phyloP scores from a whole-genome alignment of 2,888 invertebrate species.

The Caenorhabditis sinica region DNA sequence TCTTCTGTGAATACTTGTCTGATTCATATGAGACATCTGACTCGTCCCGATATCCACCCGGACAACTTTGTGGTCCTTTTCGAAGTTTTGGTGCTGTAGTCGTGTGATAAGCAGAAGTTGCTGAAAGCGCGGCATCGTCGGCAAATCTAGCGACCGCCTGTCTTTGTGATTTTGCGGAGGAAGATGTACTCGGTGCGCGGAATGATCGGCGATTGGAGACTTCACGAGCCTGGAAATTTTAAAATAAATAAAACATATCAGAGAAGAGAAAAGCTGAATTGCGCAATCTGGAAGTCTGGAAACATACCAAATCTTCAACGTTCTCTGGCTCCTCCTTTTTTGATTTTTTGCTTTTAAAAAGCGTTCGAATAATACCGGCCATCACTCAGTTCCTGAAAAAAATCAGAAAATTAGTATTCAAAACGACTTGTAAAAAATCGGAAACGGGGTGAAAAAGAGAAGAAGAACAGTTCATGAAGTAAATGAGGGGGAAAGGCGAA shows the following conservation, averaged over 20 bases:
- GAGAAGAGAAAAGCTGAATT: not conserved
- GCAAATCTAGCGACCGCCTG: slow-evolving; percentile 50
- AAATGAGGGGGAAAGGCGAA: slow-evolving; percentile 40
- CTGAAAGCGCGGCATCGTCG: slow-evolving; percentile 63
- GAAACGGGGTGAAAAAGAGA: slow-evolving; percentile 18
- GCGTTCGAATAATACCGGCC: slow-evolving; percentile 51
- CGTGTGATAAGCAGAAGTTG: slow-evolving; percentile 70
- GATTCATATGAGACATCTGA: slow-evolving; percentile 60
- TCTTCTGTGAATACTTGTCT: slow-evolving; percentile 59
- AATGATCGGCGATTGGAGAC: slow-evolving; percentile 63
- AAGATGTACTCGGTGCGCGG: slow-evolving; percentile 49
- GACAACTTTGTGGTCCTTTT: slow-evolving; percentile 73
- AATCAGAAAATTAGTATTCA: not conserved
- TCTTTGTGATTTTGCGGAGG: slow-evolving; percentile 36
- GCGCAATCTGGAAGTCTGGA: no score
- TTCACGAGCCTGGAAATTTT: slow-evolving; percentile 52
- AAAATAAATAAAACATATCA: no score
- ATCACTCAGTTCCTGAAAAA: slow-evolving; percentile 35
- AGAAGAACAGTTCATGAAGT: slow-evolving; percentile 53
- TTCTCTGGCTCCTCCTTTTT: slow-evolving; percentile 48
- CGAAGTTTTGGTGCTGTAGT: slow-evolving; percentile 58
- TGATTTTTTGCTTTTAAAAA: slow-evolving; percentile 56
- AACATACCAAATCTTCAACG: slow-evolving; percentile 49
- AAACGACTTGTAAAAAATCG: not conserved
- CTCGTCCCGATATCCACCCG: slow-evolving; percentile 67